Percentiles rank a stretch among this genome's conserved stretches.
phyloP scores from a whole-genome alignment of 1,140 invertebrate genomes.

The Linepithema humile region DNA sequence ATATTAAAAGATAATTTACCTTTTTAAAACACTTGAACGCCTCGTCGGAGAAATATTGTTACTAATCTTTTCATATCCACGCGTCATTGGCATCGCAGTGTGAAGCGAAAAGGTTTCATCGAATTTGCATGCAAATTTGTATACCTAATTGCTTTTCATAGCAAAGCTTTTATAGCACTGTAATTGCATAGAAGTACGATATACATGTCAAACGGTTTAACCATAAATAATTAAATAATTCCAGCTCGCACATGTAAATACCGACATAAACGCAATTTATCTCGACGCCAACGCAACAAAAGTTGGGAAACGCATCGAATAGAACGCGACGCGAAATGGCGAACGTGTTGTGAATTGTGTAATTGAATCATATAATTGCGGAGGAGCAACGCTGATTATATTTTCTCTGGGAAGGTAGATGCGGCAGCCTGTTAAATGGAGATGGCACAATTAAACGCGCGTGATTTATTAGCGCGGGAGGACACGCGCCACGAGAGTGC shows the following conservation, averaged over 20 bases:
- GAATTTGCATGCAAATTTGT: not conserved
- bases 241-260: not conserved
- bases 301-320: not conserved
- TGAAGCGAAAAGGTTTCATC: not conserved
- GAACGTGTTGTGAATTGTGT: slow-evolving; percentile 22
- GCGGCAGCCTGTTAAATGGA: not conserved
- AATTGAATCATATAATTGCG: slow-evolving; percentile 43
- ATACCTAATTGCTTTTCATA: not conserved
- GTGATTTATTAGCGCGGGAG: slow-evolving; percentile 31
- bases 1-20: not conserved
- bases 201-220: slow-evolving; percentile 14
- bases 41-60: not conserved
- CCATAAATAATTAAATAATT: slow-evolving; percentile 31
- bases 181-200: slow-evolving; percentile 2
- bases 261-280: not conserved
- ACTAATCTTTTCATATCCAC: not conserved
- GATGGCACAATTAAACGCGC: slow-evolving; percentile 34
- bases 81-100: not conserved
- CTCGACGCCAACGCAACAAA: not conserved
- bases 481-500: not conserved
- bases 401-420: not conserved
- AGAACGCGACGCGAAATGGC: not conserved
- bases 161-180: too few species aligned
- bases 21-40: not conserved
- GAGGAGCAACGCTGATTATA: slow-evolving; percentile 33